A percentile compares a stretch with the other conserved stretches of the same genome.
Evolutionary conservation across 1,140 invertebrate species (phyloP).

Genomic region (Rhopalosiphum maidis): DNA sequence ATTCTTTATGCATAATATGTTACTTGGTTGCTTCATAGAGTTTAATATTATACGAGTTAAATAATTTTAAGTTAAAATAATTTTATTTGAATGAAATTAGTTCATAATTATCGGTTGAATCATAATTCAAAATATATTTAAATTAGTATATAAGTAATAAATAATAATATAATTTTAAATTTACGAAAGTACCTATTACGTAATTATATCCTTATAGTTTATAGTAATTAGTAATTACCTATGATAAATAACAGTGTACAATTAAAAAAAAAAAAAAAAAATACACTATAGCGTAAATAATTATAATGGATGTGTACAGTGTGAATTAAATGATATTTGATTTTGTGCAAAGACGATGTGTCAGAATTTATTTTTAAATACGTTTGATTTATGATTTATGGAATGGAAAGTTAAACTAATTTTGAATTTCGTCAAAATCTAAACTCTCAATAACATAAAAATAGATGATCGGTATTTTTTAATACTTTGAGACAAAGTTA

Average conservation of each 20-base stretch:
- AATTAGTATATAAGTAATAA: neutral
- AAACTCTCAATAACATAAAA: neutral
- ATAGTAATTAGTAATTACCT: neutral
- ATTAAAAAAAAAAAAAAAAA: neutral
- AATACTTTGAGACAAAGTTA: neutral
- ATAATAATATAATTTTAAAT: neutral
- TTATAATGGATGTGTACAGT: neutral
- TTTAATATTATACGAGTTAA: neutral
- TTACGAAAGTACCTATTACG: neutral
- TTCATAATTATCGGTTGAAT: neutral
- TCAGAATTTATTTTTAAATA: neutral
- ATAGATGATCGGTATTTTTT: too few relatives aligned
- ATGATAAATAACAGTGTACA: neutral
- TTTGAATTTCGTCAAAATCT: neutral
- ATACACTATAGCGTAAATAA: neutral
- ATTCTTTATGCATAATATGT: neutral
- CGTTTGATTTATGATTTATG: neutral
- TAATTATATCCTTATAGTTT: neutral
- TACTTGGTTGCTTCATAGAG: neutral
- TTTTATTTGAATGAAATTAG: neutral
- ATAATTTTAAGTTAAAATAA: neutral
- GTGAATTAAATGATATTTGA: neutral
- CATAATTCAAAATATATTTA: neutral
- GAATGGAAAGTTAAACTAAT: neutral
- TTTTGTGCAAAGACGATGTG: neutral